These are phyloP conservation scores for Oscheius sp. DNA, from an alignment of 1,140 invertebrate species.

Conservation along the genomic window DNA sequence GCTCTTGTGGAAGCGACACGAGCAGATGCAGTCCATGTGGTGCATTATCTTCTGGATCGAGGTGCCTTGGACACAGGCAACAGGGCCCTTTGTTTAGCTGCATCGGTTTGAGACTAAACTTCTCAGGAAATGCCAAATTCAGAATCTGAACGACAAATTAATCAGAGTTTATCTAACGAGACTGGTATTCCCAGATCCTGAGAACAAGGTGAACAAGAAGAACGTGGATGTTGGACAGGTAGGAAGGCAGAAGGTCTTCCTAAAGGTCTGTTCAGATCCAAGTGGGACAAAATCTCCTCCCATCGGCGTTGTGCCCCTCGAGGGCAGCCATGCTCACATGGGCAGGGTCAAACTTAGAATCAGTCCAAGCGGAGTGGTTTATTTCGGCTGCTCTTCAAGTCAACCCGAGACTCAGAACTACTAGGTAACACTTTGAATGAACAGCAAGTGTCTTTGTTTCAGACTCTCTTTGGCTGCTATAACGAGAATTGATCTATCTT, in stretches of 20 bases:
- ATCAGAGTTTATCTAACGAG: conserved; percentile 40
- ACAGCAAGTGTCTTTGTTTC: conserved; percentile 1
- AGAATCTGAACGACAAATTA: conserved; percentile 36
- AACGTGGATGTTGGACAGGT: conserved; percentile 67
- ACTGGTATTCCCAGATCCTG: conserved; percentile 45
- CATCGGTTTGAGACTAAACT: neutral
- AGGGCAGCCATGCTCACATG: conserved; percentile 88
- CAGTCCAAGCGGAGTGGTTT: conserved; percentile 77
- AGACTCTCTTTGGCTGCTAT: conserved; percentile 79
- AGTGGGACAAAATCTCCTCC: conserved; percentile 48
- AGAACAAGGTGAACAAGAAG: conserved; percentile 75
- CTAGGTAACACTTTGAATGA: conserved; percentile 5
- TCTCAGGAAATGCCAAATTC: neutral
- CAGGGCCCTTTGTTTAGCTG: conserved; percentile 70
- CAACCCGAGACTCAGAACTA: conserved; percentile 72
- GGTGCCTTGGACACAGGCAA: conserved; percentile 85
- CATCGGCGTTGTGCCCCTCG: conserved; percentile 74
- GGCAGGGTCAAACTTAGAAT: conserved; percentile 74
- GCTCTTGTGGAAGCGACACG: conserved; percentile 75
- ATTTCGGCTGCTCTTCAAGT: conserved; percentile 76
- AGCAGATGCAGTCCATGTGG: conserved; percentile 66
- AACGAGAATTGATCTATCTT: conserved; percentile 87
- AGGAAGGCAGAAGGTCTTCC: neutral
- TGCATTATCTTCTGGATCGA: conserved; percentile 67
- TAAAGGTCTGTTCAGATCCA: conserved; percentile 19